These are phyloP conservation scores for Heliconius hewitsoni DNA, from an alignment of 1,140 invertebrate species.

Conservation along the genomic window DNA sequence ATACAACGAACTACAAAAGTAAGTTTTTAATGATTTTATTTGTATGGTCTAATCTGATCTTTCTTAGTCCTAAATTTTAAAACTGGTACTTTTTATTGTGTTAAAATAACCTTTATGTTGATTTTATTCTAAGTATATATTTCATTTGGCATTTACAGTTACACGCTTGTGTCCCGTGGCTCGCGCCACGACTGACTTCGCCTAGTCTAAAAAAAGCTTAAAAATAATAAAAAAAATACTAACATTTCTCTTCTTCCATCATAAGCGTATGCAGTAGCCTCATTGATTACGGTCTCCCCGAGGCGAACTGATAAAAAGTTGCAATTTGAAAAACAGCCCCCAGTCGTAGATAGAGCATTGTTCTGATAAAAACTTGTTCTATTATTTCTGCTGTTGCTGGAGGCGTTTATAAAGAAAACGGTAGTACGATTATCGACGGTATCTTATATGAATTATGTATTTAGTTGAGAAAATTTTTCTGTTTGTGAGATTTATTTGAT, in stretches of 20 bases:
- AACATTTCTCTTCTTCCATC: neutral
- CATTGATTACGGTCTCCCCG: constrained; percentile 61
- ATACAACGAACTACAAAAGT: too few relatives aligned
- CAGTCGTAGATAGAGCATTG: constrained; percentile 48
- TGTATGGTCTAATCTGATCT: too few relatives aligned
- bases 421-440: constrained; percentile 61
- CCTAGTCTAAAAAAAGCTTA: too few relatives aligned
- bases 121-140: too few relatives aligned
- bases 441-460: constrained; percentile 73
- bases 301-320: constrained; percentile 63
- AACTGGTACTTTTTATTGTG: too few relatives aligned
- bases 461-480: constrained; percentile 66
- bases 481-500: constrained; percentile 56
- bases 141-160: too few relatives aligned
- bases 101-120: too few relatives aligned
- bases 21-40: too few relatives aligned
- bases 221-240: neutral
- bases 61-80: too few relatives aligned
- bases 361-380: constrained; percentile 64
- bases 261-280: constrained; percentile 43
- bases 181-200: too few relatives aligned
- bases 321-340: constrained; percentile 55
- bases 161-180: too few relatives aligned
- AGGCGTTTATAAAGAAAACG: constrained; percentile 51
- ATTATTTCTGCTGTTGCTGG: constrained; percentile 61